Evolutionary conservation across 2,888 invertebrate genomes (phyloP), one percentile per base, ranked within the genome.

Genomic region (Campaea margaritaria): DNA sequence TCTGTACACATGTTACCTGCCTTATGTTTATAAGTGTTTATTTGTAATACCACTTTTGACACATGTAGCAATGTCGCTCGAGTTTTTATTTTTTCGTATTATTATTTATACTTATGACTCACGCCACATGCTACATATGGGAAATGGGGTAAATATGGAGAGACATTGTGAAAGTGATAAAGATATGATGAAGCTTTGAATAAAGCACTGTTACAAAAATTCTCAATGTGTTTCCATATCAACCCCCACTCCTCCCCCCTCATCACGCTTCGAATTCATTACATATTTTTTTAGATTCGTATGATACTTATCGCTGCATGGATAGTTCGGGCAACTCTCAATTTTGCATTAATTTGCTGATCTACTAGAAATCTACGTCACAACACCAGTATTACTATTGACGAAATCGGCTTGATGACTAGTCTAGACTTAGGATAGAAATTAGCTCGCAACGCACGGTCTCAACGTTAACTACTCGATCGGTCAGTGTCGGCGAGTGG

Each of bases 101-200:
- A 85, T 83, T 87, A 85, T 85, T 86, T 88, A 87, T 85, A 87
- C 86, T 83, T 86, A 77, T 78, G 78, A 87, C 90, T 89, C 88
- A 83, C 82, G 90, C 90, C 83, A 91, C 91, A 85, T 93, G 93
- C 93, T 93, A 93, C 93, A 93, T 93, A 81, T 93, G 93, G 91
- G 93, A 93, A 93, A 91, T 92, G 93, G 96, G 96, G 94, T 95
- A 95, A 93, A 92, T 93, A 94, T 94, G 94, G 94, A 94, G 94
- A 93, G 93, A 94, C 94, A 94, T 94, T 94, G 94, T 94, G 94
- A 94, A 91, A 91, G 87, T 91, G 91, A 91, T 91, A 90, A 91
- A 89, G 89, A 91, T 89, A 90, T 88, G 91, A 91, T 91, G 93
- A 91, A 79, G 91, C 93, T 93, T 91, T 94, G 90, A 94, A 94